Evolutionary conservation across 2,113 vertebrate genomes (phyloP).

Genomic region (Casuarius casuarius): DNA sequence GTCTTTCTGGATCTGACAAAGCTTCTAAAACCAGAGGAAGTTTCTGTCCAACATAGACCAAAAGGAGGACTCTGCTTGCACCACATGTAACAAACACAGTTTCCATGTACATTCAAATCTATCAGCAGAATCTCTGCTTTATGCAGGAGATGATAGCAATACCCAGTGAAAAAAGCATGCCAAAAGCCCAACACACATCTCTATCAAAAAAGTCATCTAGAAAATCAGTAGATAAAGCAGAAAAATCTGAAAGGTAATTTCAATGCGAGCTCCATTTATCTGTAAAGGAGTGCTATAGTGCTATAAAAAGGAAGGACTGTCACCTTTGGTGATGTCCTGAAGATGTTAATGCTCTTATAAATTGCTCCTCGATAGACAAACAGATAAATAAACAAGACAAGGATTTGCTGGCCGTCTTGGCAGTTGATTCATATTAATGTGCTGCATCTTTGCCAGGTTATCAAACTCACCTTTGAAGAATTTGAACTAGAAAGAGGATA

Average conservation of each 20-base stretch:
- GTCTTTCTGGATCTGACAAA: not conserved
- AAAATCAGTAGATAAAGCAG: not conserved
- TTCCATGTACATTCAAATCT: not conserved
- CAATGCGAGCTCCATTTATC: not conserved
- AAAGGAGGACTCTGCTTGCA: accelerated
- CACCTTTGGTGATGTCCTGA: not conserved
- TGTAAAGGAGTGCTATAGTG: not conserved
- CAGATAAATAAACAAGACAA: not conserved
- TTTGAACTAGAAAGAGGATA: conserved; percentile 98
- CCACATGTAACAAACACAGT: accelerated
- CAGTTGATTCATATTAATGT: not conserved
- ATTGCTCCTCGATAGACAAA: not conserved
- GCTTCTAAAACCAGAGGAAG: not conserved
- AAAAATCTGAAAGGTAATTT: not conserved
- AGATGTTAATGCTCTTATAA: not conserved
- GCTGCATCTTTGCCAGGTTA: conserved; percentile 83
- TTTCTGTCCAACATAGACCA: accelerated
- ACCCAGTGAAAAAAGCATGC: not conserved
- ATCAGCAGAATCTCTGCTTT: not conserved
- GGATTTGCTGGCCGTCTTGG: not conserved
- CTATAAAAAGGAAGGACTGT: not conserved
- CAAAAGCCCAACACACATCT: not conserved
- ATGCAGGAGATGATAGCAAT: not conserved
- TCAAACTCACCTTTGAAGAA: conserved; percentile 97
- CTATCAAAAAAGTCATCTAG: not conserved